Percentiles rank a stretch among this genome's conserved stretches.
These are phyloP conservation scores for Petrophora chlorosata DNA, from an alignment of 2,888 invertebrate genomes.

Conservation along the genomic window DNA sequence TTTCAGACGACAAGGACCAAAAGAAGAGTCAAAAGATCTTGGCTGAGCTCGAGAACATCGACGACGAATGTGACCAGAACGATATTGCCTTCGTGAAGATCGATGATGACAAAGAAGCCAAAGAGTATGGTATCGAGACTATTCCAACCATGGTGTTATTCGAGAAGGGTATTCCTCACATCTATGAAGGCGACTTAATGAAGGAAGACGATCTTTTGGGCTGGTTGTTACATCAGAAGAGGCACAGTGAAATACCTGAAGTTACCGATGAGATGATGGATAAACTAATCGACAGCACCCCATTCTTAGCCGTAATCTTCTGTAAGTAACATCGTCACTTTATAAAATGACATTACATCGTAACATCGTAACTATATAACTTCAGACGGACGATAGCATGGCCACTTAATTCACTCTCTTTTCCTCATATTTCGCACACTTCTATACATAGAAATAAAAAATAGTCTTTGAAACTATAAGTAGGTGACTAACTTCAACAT, in stretches of 20 bases:
- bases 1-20: conserved; percentile 94
- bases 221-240: conserved; percentile 95
- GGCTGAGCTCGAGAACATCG: conserved; percentile 94
- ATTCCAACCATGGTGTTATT: conserved; percentile 92
- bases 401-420: too few relatives aligned
- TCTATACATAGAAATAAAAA: too few relatives aligned
- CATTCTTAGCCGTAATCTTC: conserved; percentile 94
- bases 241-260: conserved; percentile 95
- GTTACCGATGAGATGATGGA: conserved; percentile 97
- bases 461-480: too few relatives aligned
- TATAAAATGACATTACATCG: too few relatives aligned
- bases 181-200: conserved; percentile 92
- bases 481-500: too few relatives aligned
- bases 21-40: conserved; percentile 94
- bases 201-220: conserved; percentile 95
- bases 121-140: conserved; percentile 93
- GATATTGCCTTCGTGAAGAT: conserved; percentile 96
- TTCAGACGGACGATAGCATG: too few relatives aligned
- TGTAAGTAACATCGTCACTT: conserved; percentile 91
- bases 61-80: conserved; percentile 96
- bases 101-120: conserved; percentile 93
- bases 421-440: too few relatives aligned
- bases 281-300: conserved; percentile 90
- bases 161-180: conserved; percentile 88
- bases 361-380: too few relatives aligned